These are phyloP conservation scores for Oreohelix idahoensis DNA, from an alignment of 1,140 invertebrate species.

Conservation along the genomic window DNA sequence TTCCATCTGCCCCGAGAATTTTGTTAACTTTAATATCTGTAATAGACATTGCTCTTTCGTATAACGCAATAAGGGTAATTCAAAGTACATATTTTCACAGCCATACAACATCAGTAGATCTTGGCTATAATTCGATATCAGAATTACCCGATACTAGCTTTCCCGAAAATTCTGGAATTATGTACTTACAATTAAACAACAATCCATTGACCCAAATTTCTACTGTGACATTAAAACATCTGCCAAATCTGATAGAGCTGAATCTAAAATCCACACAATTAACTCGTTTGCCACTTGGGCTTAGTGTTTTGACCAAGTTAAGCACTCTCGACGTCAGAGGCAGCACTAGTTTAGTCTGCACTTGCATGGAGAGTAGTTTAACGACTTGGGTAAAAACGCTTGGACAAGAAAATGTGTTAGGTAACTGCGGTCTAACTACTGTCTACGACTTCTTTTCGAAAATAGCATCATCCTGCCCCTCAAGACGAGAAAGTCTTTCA, in stretches of 20 bases:
- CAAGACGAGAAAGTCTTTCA: no score
- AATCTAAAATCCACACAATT: neutral
- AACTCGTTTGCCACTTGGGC: neutral
- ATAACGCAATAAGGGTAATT: neutral
- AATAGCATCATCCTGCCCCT: no score
- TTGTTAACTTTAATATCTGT: neutral
- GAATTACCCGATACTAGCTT: neutral
- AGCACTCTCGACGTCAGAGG: neutral
- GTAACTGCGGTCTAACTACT: neutral
- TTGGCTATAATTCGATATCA: neutral
- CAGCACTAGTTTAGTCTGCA: neutral
- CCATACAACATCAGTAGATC: neutral
- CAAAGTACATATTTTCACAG: neutral
- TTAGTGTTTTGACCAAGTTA: neutral
- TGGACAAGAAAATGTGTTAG: neutral
- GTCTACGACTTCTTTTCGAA: neutral
- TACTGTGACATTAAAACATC: neutral
- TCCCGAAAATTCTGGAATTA: neutral
- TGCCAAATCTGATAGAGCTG: neutral
- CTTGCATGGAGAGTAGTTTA: neutral
- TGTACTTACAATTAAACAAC: neutral
- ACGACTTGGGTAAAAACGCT: neutral
- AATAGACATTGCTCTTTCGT: neutral
- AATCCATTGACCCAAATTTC: neutral
- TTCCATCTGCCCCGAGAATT: neutral